Percentiles rank a stretch among this genome's conserved stretches.
phyloP scores from a whole-genome alignment of 2,113 vertebrate species.

The Oenanthe melanoleuca region DNA sequence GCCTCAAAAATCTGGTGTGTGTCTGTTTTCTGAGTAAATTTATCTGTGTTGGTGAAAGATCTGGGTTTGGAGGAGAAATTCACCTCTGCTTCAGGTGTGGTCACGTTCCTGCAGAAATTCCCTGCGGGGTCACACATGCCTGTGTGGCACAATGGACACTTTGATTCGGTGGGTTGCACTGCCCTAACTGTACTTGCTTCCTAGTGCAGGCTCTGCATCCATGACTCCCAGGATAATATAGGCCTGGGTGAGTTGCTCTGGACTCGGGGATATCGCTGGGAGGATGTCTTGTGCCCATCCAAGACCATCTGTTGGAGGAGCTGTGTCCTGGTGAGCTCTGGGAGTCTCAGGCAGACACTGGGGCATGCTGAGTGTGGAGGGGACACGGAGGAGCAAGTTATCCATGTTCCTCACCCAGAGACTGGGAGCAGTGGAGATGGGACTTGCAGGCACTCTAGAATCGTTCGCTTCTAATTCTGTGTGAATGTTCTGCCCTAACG shows the following conservation, averaged over 20 bases:
- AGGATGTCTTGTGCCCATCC: neutral
- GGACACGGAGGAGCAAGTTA: fast-evolving
- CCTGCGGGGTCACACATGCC: neutral
- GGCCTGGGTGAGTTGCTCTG: neutral
- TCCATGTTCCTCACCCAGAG: fast-evolving
- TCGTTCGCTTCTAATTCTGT: neutral
- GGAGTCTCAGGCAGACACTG: neutral
- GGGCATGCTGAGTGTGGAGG: neutral
- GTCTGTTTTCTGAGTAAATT: neutral
- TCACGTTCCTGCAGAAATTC: fast-evolving
- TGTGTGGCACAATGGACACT: neutral
- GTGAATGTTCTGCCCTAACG: fast-evolving
- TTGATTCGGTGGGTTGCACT: fast-evolving
- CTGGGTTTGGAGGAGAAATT: neutral
- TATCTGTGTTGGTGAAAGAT: neutral
- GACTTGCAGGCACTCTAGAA: neutral
- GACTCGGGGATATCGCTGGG: fast-evolving
- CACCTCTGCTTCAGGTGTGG: neutral
- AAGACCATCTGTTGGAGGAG: neutral
- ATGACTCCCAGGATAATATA: neutral
- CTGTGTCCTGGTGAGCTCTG: neutral
- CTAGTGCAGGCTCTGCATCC: neutral
- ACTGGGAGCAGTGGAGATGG: neutral
- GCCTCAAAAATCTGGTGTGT: neutral
- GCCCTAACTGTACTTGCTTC: neutral